Conservation (phyloP, 2,113 vertebrate species). For the Scatophagus argus region DNA sequence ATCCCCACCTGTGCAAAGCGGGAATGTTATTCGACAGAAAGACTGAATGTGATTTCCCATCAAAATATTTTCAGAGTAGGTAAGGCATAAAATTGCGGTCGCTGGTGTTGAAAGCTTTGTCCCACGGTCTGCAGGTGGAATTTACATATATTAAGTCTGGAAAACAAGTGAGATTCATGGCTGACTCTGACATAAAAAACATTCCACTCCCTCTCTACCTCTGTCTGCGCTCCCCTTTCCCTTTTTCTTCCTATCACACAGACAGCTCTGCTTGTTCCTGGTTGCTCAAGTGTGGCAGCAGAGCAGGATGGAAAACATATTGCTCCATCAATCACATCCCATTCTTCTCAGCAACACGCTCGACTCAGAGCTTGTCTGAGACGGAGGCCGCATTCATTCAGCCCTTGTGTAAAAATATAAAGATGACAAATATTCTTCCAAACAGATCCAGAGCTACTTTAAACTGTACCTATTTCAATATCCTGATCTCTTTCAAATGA, state of each 20-base stretch:
- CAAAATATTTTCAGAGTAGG: slow-evolving; percentile 67
- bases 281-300: slow-evolving; percentile 76
- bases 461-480: slow-evolving; percentile 35
- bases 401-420: slow-evolving; percentile 48
- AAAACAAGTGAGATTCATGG: slow-evolving; percentile 70
- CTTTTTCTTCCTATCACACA: slow-evolving; percentile 48
- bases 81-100: slow-evolving; percentile 68
- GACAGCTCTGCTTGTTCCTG: slow-evolving; percentile 71
- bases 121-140: slow-evolving; percentile 75
- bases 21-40: slow-evolving; percentile 55
- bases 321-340: slow-evolving; percentile 79
- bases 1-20: slow-evolving; percentile 65
- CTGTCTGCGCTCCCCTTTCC: background rate
- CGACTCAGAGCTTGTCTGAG: slow-evolving; percentile 28
- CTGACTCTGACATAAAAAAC: slow-evolving; percentile 55
- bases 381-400: slow-evolving; percentile 39
- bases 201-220: slow-evolving; percentile 10
- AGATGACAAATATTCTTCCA: slow-evolving; percentile 59
- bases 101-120: slow-evolving; percentile 70
- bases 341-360: slow-evolving; percentile 55
- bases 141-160: slow-evolving; percentile 75
- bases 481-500: slow-evolving; percentile 54
- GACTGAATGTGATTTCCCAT: slow-evolving; percentile 55
- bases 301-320: slow-evolving; percentile 76
- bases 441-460: slow-evolving; percentile 37